Evolutionary conservation across 2,888 invertebrate species (phyloP).

Genomic region (Cheilosia urbana): DNA sequence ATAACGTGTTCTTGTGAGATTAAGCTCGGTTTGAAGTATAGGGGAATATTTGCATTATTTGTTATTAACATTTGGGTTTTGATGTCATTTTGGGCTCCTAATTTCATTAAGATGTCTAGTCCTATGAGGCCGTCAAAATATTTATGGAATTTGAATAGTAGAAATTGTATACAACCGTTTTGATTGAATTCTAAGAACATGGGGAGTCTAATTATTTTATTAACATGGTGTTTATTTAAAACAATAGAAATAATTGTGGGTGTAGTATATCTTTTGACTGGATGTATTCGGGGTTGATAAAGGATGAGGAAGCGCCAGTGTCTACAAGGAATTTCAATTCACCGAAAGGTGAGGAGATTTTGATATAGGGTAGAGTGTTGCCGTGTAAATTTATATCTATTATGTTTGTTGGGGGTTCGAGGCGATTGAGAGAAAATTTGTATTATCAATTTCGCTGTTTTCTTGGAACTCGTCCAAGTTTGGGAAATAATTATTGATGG

Average conservation of each 20-base stretch:
- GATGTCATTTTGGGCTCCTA: constrained; percentile 16
- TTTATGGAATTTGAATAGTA: constrained; percentile 14
- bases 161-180: background rate
- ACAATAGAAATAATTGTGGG: too few species aligned
- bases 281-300: constrained; percentile 32
- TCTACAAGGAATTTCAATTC: constrained; percentile 47
- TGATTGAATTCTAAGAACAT: background rate
- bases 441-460: too few species aligned
- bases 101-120: background rate
- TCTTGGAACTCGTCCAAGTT: too few species aligned
- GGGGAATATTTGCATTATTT: constrained; percentile 5
- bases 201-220: background rate
- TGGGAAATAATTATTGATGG: too few species aligned
- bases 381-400: too few species aligned
- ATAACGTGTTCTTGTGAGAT: background rate
- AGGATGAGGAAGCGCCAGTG: constrained; percentile 46
- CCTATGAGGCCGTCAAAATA: constrained; percentile 7
- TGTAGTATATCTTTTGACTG: constrained; percentile 13
- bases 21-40: constrained; percentile 13
- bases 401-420: too few species aligned
- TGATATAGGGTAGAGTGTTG: constrained; percentile 32
- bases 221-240: background rate
- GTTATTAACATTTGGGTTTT: constrained; percentile 14
- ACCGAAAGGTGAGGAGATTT: constrained; percentile 45
- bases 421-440: too few species aligned